A percentile compares a stretch with the other conserved stretches of the same genome.
Conservation (phyloP, 2,797 vertebrate genomes). For the Rhabdophis nuchalis region DNA sequence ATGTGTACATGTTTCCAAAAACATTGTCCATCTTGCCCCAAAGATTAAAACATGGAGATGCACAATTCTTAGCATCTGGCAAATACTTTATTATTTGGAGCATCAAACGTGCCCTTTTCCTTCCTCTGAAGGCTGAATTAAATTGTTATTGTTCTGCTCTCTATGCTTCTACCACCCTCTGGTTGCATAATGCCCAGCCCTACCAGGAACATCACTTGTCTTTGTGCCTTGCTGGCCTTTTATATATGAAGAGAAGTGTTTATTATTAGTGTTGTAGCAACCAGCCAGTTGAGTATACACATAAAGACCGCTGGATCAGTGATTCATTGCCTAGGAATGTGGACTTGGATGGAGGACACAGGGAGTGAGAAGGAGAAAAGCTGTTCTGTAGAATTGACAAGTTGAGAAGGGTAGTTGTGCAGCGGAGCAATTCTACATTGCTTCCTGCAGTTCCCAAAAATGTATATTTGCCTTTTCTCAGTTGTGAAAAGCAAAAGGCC, state of each 20-base stretch:
- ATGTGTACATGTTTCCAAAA: not conserved
- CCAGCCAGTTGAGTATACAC: conserved; percentile 34
- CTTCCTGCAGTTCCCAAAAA: not conserved
- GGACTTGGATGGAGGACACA: conserved; percentile 15
- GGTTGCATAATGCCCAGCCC: not conserved
- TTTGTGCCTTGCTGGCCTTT: conserved; percentile 44
- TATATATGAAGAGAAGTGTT: conserved; percentile 54
- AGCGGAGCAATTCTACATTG: not conserved
- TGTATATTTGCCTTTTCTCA: not conserved
- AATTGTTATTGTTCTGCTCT: not conserved
- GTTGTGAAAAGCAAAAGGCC: not conserved
- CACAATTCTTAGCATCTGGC: not conserved
- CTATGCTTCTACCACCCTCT: not conserved
- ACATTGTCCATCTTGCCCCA: not conserved
- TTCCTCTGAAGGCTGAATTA: not conserved
- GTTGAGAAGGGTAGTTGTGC: not conserved
- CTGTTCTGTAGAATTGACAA: not conserved
- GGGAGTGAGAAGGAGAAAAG: not conserved
- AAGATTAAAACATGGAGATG: not conserved
- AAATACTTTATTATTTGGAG: not conserved
- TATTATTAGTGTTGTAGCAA: conserved; percentile 66
- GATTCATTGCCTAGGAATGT: conserved; percentile 61
- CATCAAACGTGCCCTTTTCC: not conserved
- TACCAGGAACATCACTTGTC: conserved; percentile 39
- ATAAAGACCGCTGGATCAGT: conserved; percentile 35